Evolutionary conservation across 1,140 invertebrate genomes (phyloP).

Genomic region (Fopius arisanus): DNA sequence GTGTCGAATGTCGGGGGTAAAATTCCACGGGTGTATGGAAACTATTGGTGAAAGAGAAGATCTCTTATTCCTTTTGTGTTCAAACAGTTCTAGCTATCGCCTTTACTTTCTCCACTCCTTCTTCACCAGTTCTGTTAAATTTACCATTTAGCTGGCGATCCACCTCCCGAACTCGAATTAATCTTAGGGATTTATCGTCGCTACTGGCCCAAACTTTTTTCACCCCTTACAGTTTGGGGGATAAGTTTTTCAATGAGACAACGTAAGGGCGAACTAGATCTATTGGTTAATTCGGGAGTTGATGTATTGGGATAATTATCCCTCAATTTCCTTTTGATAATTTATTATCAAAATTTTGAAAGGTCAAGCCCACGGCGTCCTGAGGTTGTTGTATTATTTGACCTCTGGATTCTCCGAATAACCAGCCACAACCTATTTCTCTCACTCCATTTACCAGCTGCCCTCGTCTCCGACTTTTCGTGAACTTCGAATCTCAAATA

Average conservation of each 20-base stretch:
- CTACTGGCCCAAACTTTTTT: conserved; percentile 4
- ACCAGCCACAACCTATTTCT: too few relatives aligned
- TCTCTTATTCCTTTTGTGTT: not conserved
- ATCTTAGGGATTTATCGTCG: conserved; percentile 9
- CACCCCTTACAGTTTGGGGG: not conserved
- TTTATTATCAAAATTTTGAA: not conserved
- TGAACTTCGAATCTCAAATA: too few relatives aligned
- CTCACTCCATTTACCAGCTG: too few relatives aligned
- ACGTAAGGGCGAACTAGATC: not conserved
- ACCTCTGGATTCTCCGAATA: not conserved
- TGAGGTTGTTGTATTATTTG: too few relatives aligned
- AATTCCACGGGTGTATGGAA: not conserved
- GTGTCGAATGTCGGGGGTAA: not conserved
- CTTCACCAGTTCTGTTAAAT: conserved; percentile 5
- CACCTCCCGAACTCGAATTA: conserved; percentile 11
- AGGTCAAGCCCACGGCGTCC: too few relatives aligned
- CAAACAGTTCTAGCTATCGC: not conserved
- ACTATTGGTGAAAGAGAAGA: not conserved
- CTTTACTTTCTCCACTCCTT: not conserved
- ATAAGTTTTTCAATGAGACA: conserved; percentile 10
- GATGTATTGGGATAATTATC: conserved; percentile 1
- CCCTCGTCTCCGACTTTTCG: too few relatives aligned
- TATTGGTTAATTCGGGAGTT: not conserved
- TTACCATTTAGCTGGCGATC: conserved; percentile 15
- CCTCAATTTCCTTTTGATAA: not conserved